These are phyloP conservation scores for Xenops minutus DNA, from an alignment of 2,797 vertebrate genomes.

Conservation along the genomic window DNA sequence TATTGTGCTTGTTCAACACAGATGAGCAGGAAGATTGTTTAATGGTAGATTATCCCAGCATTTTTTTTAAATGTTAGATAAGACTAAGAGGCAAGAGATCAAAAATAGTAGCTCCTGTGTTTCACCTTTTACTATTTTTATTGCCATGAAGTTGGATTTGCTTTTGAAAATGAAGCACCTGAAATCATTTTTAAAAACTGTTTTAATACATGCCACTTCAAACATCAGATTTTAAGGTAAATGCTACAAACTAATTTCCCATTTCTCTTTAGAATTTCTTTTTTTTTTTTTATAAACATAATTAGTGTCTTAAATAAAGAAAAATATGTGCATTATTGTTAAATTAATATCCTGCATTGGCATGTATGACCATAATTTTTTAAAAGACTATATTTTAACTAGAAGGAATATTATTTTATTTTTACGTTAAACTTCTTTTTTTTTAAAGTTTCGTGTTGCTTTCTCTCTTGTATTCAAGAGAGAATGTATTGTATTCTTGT, in stretches of 20 bases:
- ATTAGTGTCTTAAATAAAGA: neutral
- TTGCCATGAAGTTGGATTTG: neutral
- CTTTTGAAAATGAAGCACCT: neutral
- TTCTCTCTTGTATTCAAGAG: neutral
- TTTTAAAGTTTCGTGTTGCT: neutral
- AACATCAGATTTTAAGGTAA: neutral
- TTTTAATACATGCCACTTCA: neutral
- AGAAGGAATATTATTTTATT: neutral
- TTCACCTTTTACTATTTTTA: neutral
- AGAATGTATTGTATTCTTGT: too few species aligned
- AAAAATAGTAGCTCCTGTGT: neutral
- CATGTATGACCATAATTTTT: neutral
- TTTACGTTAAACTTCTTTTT: neutral
- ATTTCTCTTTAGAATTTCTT: neutral
- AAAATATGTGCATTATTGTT: neutral
- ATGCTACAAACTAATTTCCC: neutral
- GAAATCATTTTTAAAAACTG: neutral
- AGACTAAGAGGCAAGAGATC: neutral
- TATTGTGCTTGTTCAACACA: neutral
- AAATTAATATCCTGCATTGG: neutral
- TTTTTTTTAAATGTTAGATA: neutral
- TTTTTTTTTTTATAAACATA: neutral
- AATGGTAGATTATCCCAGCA: neutral
- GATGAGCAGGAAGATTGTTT: slow-evolving; percentile 15
- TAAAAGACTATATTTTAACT: neutral